Conservation (phyloP, 2,113 vertebrate genomes). For the Peromyscus californicus region DNA sequence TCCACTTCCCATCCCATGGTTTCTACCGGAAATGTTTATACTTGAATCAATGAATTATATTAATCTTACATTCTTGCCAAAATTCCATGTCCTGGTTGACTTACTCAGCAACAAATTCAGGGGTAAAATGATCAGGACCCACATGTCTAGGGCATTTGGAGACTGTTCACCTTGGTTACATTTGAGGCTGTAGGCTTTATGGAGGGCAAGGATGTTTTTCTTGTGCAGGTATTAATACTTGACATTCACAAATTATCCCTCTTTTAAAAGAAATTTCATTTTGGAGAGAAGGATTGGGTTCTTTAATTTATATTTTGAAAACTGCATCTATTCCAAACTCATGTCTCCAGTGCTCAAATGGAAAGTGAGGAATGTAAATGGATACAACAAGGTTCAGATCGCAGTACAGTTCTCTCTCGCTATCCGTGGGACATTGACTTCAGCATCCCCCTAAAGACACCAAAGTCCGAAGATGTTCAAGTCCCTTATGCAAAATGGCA, state of each 20-base stretch:
- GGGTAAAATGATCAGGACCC: not conserved
- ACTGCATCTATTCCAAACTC: not conserved
- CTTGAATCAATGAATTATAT: not conserved
- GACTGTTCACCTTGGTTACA: not conserved
- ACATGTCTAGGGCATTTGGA: not conserved
- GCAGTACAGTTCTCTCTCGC: not conserved
- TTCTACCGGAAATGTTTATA: slow-evolving; percentile 14
- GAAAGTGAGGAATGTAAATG: not conserved
- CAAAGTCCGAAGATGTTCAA: not conserved
- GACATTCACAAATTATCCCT: not conserved
- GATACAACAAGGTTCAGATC: not conserved
- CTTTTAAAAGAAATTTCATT: not conserved
- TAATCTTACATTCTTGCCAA: not conserved
- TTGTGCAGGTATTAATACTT: slow-evolving; percentile 5
- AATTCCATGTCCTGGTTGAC: not conserved
- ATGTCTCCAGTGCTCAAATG: not conserved
- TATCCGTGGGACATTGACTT: not conserved
- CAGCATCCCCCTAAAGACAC: not conserved
- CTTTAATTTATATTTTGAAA: slow-evolving; percentile 43
- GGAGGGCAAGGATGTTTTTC: not conserved
- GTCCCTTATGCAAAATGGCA: not conserved
- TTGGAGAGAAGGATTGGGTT: not conserved
- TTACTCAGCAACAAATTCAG: slow-evolving; percentile 5
- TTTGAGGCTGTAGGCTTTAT: not conserved
- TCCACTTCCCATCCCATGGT: not conserved